Evolutionary conservation across 2,113 vertebrate species (phyloP).

Genomic region (Otolemur garnettii): DNA sequence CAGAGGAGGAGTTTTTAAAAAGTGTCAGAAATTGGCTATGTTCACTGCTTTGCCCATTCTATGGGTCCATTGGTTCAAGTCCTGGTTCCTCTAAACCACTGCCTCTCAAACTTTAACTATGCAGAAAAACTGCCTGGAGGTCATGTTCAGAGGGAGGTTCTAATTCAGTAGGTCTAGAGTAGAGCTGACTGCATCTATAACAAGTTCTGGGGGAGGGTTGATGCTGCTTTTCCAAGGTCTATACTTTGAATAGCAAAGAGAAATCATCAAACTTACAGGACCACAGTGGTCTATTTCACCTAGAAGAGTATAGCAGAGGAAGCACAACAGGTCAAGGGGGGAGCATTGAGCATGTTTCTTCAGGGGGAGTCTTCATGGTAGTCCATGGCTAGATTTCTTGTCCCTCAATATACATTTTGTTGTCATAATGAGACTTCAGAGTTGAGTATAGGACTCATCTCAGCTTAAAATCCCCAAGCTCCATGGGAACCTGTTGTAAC

Average conservation of each 20-base stretch:
- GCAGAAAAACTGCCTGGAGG: neutral
- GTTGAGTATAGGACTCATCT: neutral
- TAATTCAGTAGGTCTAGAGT: neutral
- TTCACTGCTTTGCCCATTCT: neutral
- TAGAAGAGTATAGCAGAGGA: neutral
- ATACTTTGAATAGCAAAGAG: neutral
- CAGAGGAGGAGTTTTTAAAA: neutral
- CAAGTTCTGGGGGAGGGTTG: neutral
- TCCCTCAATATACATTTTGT: neutral
- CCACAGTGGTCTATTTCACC: neutral
- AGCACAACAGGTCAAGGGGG: neutral
- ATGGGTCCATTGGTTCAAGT: neutral
- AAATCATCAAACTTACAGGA: neutral
- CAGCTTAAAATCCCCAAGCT: neutral
- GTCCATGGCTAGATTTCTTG: neutral
- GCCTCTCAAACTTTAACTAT: neutral
- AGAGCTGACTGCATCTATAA: neutral
- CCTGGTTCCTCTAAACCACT: neutral
- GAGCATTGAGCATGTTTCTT: accelerated
- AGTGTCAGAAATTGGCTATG: neutral
- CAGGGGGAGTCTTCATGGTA: neutral
- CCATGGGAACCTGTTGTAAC: neutral
- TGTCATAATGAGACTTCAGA: neutral
- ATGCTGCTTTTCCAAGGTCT: neutral
- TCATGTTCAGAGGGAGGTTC: neutral